Conservation (phyloP, 2,797 vertebrate species). For the Helarctos malayanus region DNA sequence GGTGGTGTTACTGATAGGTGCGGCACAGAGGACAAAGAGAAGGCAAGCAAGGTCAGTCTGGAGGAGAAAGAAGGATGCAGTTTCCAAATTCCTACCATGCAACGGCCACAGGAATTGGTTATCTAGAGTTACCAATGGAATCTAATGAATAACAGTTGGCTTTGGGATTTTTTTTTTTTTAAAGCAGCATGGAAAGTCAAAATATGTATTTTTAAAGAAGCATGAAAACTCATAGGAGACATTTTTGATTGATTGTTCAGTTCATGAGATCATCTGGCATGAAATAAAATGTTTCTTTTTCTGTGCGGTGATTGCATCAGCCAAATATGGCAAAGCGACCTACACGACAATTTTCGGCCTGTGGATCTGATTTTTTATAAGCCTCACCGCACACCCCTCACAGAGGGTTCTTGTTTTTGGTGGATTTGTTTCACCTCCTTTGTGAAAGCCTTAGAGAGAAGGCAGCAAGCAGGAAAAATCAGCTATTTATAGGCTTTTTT, state of each 20-base stretch:
- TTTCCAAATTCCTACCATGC: background rate
- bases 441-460: conserved; percentile 71
- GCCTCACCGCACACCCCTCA: conserved; percentile 4
- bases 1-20: background rate
- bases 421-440: conserved; percentile 77
- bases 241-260: conserved; percentile 57
- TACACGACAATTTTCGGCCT: conserved; percentile 32
- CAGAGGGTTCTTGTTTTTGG: conserved; percentile 71
- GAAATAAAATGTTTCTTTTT: conserved; percentile 60
- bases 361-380: conserved; percentile 55
- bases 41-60: background rate
- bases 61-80: background rate
- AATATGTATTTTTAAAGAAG: conserved; percentile 44
- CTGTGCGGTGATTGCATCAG: background rate
- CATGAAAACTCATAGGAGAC: background rate
- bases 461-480: conserved; percentile 76
- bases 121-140: background rate
- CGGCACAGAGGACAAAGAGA: background rate
- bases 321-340: conserved; percentile 52
- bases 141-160: background rate
- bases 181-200: background rate
- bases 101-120: background rate
- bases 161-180: background rate
- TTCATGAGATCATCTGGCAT: conserved; percentile 67
- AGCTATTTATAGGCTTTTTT: conserved; percentile 82